Evolutionary conservation across 2,797 vertebrate genomes (phyloP).

Genomic region (Phrynocephalus forsythii): DNA sequence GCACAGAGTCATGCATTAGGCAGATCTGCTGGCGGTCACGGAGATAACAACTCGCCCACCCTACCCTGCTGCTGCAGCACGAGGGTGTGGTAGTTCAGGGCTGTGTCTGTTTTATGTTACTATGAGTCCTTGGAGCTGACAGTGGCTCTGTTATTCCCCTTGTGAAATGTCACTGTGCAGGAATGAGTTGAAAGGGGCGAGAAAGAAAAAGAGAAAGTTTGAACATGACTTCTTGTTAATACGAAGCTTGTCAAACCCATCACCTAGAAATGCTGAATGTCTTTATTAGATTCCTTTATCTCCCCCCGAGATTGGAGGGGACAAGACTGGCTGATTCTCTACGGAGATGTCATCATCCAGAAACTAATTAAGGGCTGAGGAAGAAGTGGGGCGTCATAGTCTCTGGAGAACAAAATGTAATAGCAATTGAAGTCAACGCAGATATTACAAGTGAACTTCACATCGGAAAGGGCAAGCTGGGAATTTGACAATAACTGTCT

Average conservation of each 20-base stretch:
- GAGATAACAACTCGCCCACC: not conserved
- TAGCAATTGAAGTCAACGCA: conserved; percentile 70
- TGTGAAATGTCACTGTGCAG: conserved; percentile 47
- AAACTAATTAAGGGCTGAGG: conserved; percentile 83
- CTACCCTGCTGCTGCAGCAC: rapidly evolving
- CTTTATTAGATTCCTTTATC: conserved; percentile 84
- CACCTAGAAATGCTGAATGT: conserved; percentile 77
- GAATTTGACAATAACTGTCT: conserved; percentile 70
- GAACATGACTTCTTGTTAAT: conserved; percentile 72
- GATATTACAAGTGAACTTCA: conserved; percentile 79
- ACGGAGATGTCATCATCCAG: conserved; percentile 80
- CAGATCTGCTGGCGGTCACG: conserved; percentile 20
- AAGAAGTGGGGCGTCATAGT: conserved; percentile 73
- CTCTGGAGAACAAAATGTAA: conserved; percentile 79
- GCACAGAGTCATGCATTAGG: not conserved
- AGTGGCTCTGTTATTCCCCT: conserved; percentile 43
- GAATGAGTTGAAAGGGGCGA: not conserved
- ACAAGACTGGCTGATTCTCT: conserved; percentile 72
- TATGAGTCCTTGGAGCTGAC: not conserved
- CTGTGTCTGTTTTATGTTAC: conserved; percentile 26
- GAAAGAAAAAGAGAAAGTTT: conserved; percentile 61
- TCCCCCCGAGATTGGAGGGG: conserved; percentile 75
- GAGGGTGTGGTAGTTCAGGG: not conserved
- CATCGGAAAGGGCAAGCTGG: conserved; percentile 73
- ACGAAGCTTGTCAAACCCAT: conserved; percentile 81